Evolutionary conservation across 2,113 vertebrate species (phyloP).

Genomic region (Corvus hawaiiensis): DNA sequence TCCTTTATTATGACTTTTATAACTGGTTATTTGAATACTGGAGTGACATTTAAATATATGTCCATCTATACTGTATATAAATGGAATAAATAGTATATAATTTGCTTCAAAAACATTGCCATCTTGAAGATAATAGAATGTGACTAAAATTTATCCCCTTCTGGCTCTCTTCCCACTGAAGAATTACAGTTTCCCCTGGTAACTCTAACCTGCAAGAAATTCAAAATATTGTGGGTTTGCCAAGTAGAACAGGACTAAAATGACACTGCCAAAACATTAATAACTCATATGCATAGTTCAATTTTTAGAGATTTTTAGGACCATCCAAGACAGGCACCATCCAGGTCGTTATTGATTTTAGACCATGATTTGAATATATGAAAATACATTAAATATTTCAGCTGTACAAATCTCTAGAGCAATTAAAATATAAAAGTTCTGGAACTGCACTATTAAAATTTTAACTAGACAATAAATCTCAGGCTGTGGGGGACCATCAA

Average conservation of each 20-base stretch:
- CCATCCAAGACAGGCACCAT: constrained; percentile 7
- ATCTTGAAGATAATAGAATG: neutral
- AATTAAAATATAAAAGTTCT: constrained; percentile 66
- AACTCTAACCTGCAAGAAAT: neutral
- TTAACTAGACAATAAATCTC: constrained; percentile 74
- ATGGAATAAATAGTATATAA: neutral
- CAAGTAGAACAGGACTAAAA: neutral
- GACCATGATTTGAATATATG: constrained; percentile 55
- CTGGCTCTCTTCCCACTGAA: neutral
- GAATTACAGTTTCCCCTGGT: neutral
- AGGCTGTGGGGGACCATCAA: constrained; percentile 55
- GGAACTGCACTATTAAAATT: constrained; percentile 68
- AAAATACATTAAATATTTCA: constrained; percentile 61
- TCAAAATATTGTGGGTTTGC: neutral
- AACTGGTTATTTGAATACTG: neutral
- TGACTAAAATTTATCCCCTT: neutral
- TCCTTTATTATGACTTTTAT: neutral
- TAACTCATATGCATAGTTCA: neutral
- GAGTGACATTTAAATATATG: neutral
- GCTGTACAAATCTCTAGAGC: constrained; percentile 58
- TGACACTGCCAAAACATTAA: neutral
- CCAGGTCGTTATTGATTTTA: constrained; percentile 29
- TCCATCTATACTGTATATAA: neutral
- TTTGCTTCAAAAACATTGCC: neutral
- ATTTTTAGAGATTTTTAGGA: neutral